These are phyloP conservation scores for Dryomyza anilis DNA, from an alignment of 2,888 invertebrate genomes.

Conservation along the genomic window DNA sequence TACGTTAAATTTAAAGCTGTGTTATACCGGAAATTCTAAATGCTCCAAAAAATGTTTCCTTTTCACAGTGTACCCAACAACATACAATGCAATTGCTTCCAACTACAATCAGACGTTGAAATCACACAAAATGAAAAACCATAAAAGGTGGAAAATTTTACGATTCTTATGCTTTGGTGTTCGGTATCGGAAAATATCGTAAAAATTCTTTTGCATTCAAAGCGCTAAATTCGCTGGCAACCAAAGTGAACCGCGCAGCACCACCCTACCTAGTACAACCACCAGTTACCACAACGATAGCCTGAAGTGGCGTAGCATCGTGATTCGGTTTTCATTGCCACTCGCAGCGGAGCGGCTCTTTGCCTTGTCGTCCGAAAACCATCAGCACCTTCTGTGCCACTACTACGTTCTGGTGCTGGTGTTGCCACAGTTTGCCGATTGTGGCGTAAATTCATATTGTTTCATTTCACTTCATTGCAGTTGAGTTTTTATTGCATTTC, in stretches of 20 bases:
- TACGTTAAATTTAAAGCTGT: no score
- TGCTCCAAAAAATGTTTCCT: no score
- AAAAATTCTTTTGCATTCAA: slow-evolving; percentile 25
- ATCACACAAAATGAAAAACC: slow-evolving; percentile 24
- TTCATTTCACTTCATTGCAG: slow-evolving; percentile 11
- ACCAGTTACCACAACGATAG: not conserved
- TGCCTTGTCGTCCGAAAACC: not conserved
- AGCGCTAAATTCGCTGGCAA: not conserved
- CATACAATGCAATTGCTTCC: not conserved
- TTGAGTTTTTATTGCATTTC: slow-evolving; percentile 10
- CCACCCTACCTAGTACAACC: not conserved
- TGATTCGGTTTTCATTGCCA: no score
- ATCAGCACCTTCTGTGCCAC: not conserved
- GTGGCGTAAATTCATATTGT: slow-evolving; percentile 14
- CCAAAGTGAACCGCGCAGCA: not conserved
- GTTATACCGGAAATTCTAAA: no score
- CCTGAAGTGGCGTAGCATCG: not conserved
- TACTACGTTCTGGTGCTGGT: not conserved
- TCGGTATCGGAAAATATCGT: slow-evolving; percentile 23
- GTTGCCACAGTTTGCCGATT: not conserved
- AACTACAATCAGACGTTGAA: slow-evolving; percentile 18
- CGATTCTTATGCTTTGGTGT: slow-evolving; percentile 20
- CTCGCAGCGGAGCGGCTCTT: not conserved
- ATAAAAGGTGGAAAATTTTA: slow-evolving; percentile 27
- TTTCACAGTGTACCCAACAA: not conserved